Evolutionary conservation across 1,140 invertebrate genomes (phyloP), one percentile per base, ranked within the genome.

Genomic region (Psilanteris sp.): DNA sequence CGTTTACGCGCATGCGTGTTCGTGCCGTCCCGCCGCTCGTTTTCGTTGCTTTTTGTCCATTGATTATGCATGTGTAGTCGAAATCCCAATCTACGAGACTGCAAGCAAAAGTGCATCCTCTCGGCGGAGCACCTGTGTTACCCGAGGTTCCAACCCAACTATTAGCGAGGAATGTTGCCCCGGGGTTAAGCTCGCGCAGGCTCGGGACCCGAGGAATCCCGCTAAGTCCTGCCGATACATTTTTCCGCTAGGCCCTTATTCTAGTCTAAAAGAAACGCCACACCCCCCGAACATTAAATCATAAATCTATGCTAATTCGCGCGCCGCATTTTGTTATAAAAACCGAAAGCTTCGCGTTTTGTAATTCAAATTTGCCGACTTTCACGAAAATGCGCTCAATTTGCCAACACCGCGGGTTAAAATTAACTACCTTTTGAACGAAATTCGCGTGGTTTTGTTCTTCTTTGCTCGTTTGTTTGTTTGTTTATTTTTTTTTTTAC

Each of bases 101-200:
- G 68, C 48, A 9, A 78, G 77, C 74, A 72, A 70, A 71, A 74
- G 79, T 77, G 70, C 75, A 77, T 76, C 72, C 61, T 79, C 70
- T 67, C 46, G 68, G 62, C 52, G 27, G 59, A 79, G 85, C 85
- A 87, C 83, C 86, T 87, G 85, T 85, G 85, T 87, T 87, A 86
- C 84, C 79, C 85, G 75, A 83, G 84, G 81, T 85, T 83, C 81
- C 48, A 86, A 83, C 82, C 83, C 79, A 75, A 79, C 84, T 81
- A 87, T 87, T 87, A 87, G 81, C 79, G 80, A 76, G 78, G 86
- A 87, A 87, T 87, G 85, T 81, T 85, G 84, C 85, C 81, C 82
- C 66, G 79, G 77, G 83, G 83, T 83, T 80, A 81, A 83, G 76
- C 75, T 79, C 72, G 81, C 77, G 79, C 75, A 79, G 26, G n/a